phyloP scores from a whole-genome alignment of 2,113 vertebrate genomes.

The Dromaius novaehollandiae region DNA sequence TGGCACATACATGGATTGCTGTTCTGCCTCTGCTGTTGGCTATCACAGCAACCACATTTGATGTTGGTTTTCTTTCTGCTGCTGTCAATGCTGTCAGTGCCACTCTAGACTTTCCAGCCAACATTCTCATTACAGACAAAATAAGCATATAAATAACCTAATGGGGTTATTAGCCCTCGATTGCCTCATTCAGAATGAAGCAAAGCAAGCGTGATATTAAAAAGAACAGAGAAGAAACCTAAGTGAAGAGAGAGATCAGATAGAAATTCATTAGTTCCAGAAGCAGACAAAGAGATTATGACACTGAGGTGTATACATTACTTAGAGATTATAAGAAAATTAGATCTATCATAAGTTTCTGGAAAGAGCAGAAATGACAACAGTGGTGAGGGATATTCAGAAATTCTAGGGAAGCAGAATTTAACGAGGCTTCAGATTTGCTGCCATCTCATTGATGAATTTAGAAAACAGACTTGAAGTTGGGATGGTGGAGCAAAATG shows the following conservation, averaged over 20 bases:
- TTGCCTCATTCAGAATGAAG: neutral
- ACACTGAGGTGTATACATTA: neutral
- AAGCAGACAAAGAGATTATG: neutral
- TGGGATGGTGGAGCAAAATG: neutral
- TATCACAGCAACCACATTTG: neutral
- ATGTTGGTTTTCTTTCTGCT: neutral
- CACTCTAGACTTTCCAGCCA: neutral
- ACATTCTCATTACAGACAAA: neutral
- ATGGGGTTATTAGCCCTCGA: neutral
- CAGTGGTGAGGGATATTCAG: neutral
- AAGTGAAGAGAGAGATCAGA: neutral
- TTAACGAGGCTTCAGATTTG: neutral
- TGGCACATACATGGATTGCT: neutral
- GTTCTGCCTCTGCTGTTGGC: neutral
- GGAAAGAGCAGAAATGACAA: neutral
- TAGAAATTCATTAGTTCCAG: neutral
- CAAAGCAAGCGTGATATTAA: neutral
- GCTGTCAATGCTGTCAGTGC: neutral
- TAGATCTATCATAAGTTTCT: neutral
- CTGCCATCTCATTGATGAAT: neutral
- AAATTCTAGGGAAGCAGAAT: neutral
- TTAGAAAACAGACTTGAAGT: neutral
- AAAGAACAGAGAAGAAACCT: neutral
- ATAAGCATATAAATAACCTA: neutral
- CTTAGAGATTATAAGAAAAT: neutral